Conservation (phyloP, 2,113 vertebrate species). For the Paradoxurus hermaphroditus region DNA sequence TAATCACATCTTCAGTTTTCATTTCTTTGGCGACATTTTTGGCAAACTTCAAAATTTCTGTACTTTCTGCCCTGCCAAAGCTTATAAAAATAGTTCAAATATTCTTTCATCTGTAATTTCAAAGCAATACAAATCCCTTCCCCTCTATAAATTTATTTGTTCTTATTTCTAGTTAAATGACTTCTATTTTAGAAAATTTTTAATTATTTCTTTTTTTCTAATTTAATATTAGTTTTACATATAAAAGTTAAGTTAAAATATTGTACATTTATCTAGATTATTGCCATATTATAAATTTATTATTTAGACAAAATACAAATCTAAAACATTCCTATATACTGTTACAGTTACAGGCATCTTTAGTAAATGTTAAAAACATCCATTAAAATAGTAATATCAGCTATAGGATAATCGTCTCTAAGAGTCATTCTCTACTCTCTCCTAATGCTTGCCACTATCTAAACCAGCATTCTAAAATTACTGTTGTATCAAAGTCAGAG, state of each 20-base stretch:
- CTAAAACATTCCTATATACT: not conserved
- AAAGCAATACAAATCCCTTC: not conserved
- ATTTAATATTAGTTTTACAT: not conserved
- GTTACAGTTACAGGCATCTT: not conserved
- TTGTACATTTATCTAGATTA: not conserved
- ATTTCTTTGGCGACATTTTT: not conserved
- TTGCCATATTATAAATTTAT: not conserved
- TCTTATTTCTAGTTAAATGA: not conserved
- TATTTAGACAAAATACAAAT: not conserved
- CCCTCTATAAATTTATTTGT: not conserved
- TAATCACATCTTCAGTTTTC: not conserved
- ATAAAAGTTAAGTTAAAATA: not conserved
- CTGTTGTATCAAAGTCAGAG: not conserved
- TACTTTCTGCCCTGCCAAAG: not conserved
- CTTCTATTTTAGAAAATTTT: constrained; percentile 7
- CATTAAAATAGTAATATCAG: not conserved
- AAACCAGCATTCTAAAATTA: not conserved
- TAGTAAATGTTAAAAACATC: not conserved
- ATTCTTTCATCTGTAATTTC: not conserved
- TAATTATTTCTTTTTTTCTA: not conserved
- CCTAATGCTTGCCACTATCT: not conserved
- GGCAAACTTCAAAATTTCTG: not conserved
- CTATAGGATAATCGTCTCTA: not conserved
- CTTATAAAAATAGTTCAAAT: not conserved
- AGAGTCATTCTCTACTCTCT: not conserved